phyloP scores from a whole-genome alignment of 2,113 vertebrate genomes.

The Martes martes region DNA sequence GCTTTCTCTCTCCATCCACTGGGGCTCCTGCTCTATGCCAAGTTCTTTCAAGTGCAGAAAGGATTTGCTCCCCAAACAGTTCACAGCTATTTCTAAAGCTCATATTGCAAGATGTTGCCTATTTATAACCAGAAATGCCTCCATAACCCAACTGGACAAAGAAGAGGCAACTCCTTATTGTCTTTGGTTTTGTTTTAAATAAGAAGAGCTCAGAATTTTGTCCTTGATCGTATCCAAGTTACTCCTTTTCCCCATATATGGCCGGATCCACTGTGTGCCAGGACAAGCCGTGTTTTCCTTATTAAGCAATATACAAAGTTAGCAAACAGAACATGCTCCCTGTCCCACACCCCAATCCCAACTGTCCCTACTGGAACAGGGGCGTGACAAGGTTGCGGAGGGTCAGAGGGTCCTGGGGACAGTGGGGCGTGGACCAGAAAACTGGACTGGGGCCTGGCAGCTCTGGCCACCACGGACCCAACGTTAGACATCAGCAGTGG shows the following conservation, averaged over 20 bases:
- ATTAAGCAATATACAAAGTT: slow-evolving; percentile 80
- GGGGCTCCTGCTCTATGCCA: slow-evolving; percentile 2
- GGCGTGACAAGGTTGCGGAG: background rate
- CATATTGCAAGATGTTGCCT: slow-evolving; percentile 56
- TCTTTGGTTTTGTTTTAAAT: slow-evolving; percentile 71
- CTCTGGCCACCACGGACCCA: background rate
- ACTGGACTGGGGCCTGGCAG: background rate
- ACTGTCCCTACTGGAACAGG: slow-evolving; percentile 4
- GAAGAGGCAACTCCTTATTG: slow-evolving; percentile 53
- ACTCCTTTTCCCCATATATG: slow-evolving; percentile 84
- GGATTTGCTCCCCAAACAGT: slow-evolving; percentile 43
- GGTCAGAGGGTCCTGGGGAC: background rate
- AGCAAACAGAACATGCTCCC: slow-evolving; percentile 78
- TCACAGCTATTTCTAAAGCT: slow-evolving; percentile 62
- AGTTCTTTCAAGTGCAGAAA: slow-evolving; percentile 41
- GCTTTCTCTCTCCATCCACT: background rate
- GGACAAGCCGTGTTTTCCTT: slow-evolving; percentile 77
- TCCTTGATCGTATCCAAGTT: slow-evolving; percentile 68
- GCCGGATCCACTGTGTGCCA: slow-evolving; percentile 72
- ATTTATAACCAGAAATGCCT: slow-evolving; percentile 66
- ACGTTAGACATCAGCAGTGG: background rate
- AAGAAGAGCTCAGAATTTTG: slow-evolving; percentile 67
- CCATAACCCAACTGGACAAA: slow-evolving; percentile 49
- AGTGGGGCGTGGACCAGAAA: background rate
- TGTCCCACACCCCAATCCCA: background rate